Base-by-base conservation (phyloP, 2,797 vertebrate species). In the Chromis chromis region DNA sequence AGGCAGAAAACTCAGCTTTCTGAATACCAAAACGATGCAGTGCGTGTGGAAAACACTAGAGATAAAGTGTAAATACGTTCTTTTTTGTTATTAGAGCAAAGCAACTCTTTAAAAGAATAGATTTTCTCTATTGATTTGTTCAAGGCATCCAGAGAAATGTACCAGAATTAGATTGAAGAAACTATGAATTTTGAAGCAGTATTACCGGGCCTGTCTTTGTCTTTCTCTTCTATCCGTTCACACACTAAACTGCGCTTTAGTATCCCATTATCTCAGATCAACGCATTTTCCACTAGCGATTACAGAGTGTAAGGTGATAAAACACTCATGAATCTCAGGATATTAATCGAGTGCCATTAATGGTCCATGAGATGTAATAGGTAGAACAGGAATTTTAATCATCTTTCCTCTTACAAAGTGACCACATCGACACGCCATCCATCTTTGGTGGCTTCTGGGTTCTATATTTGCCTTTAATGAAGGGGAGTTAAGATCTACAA, bases 291-390 rank as follows among this genome's bases (percentile, higher is more conserved):
- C 82, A 79, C 79, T 72, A 76, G 67, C 49, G 17, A 76, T 80
- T 79, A 61, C 39, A 56, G 61, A 74, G 59, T 24, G 10, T 62
- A 13, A 64, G 56, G 78, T 39, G 59, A 85, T 89, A 83, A 89
- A 91, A 84, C 82, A 73, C 78, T 70, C 61, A 71, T 81, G 54
- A 88, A 81, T 85, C 74, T 82, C 50, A 16, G 60, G 58, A 65
- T 71, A 66, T 88, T 67, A 87, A 89, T 82, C 25, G 65, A 33
- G 55, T 63, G n/a, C 50, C 72, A 58, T 78, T 88, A 86, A 88
- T 83, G 81, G 52, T 13, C 73, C 75, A 0, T 81, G 76, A 73
- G 75, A 80, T 84, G 25, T 78, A 86, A 79, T 63, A 77, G 70
- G 57, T 66, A 75, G 24, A 82, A 50, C 8, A 48, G 72, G 64